Percentiles rank a stretch among this genome's conserved stretches.
These are phyloP conservation scores for Delphinus delphis DNA, from an alignment of 2,113 vertebrate species.

Conservation along the genomic window DNA sequence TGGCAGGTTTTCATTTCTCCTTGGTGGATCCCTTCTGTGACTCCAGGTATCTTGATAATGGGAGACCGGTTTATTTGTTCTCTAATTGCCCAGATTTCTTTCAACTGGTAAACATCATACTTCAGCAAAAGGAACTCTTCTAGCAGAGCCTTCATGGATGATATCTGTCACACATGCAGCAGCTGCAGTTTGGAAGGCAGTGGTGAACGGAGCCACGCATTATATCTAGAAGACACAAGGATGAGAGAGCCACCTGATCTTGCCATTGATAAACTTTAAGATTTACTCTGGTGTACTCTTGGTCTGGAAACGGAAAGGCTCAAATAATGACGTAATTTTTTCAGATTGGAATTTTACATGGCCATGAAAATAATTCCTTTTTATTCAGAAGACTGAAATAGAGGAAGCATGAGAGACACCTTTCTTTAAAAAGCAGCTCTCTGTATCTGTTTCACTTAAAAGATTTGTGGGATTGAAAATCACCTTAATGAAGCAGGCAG, in stretches of 20 bases:
- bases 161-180: conserved; percentile 76
- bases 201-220: conserved; percentile 79
- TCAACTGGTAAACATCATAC: conserved; percentile 80
- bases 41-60: conserved; percentile 80
- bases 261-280: conserved; percentile 74
- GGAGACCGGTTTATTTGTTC: conserved; percentile 82
- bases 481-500: conserved; percentile 38
- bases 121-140: conserved; percentile 79
- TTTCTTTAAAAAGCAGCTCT: conserved; percentile 69
- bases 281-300: conserved; percentile 71
- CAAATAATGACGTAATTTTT: conserved; percentile 70
- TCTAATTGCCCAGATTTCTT: conserved; percentile 82
- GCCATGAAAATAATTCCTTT: conserved; percentile 69
- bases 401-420: conserved; percentile 65
- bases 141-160: conserved; percentile 80
- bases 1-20: conserved; percentile 78
- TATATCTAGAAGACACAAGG: conserved; percentile 79
- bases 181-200: conserved; percentile 80
- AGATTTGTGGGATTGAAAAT: conserved; percentile 48
- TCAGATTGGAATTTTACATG: conserved; percentile 71
- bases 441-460: conserved; percentile 63
- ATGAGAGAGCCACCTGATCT: conserved; percentile 78
- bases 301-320: conserved; percentile 76
- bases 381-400: conserved; percentile 73
- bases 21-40: conserved; percentile 79